A percentile compares a stretch with the other conserved stretches of the same genome.
Conservation (phyloP, 2,888 invertebrate genomes). For the Nemapogon koenigi region DNA sequence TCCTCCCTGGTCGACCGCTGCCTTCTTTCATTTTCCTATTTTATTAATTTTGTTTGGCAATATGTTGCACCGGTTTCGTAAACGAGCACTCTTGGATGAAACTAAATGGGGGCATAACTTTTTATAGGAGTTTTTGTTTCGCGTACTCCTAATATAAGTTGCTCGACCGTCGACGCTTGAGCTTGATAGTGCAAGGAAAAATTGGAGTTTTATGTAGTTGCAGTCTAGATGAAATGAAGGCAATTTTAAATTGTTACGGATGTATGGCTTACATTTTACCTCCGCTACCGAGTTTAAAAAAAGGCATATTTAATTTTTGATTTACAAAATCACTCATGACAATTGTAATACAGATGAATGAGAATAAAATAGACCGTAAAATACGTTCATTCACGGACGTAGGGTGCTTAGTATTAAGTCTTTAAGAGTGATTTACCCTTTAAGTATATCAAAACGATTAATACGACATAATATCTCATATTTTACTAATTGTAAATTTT, state of each 20-base stretch:
- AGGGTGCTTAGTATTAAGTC: no score
- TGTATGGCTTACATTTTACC: no score
- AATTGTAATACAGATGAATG: no score
- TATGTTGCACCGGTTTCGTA: slow-evolving; percentile 51
- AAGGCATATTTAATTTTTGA: no score
- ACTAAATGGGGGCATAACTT: slow-evolving; percentile 51
- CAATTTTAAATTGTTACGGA: no score
- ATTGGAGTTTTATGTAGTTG: slow-evolving; percentile 7
- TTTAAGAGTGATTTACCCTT: no score
- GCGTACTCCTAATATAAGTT: slow-evolving; percentile 31
- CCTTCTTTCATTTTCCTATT: slow-evolving; percentile 26
- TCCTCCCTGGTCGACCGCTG: slow-evolving; percentile 5
- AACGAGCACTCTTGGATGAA: slow-evolving; percentile 41
- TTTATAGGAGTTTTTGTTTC: slow-evolving; percentile 46
- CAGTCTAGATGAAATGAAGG: slow-evolving; percentile 5
- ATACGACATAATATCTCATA: no score
- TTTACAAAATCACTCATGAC: no score
- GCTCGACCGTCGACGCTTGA: slow-evolving; percentile 9
- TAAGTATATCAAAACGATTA: no score
- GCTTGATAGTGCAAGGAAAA: slow-evolving; percentile 9
- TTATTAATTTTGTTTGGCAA: slow-evolving; percentile 54
- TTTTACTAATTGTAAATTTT: no score
- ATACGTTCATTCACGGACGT: no score
- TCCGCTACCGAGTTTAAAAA: neutral
- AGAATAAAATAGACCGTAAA: no score